Percentiles rank a stretch among this genome's conserved stretches.
phyloP scores from a whole-genome alignment of 2,888 invertebrate species.

The Sminthurinus aureus region DNA sequence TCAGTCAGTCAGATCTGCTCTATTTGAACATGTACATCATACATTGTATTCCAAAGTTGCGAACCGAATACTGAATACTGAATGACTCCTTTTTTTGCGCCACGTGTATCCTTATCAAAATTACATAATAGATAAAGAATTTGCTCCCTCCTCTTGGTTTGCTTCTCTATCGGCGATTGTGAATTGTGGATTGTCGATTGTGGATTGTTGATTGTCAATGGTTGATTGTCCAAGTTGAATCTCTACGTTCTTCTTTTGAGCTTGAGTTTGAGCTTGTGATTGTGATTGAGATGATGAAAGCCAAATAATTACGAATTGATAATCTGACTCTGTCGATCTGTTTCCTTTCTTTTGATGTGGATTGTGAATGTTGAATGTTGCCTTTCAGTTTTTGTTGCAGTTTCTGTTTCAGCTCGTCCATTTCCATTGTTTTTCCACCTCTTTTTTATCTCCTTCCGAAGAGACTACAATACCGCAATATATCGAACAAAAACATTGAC shows the following conservation, averaged over 20 bases:
- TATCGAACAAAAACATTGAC: neutral
- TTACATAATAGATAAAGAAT: constrained; percentile 17
- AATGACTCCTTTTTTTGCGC: neutral
- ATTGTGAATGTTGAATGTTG: too few species aligned
- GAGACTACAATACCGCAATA: neutral
- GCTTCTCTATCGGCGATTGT: too few species aligned
- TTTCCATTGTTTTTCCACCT: neutral
- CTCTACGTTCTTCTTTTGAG: neutral
- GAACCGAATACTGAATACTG: too few species aligned
- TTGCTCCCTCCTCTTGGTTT: neutral
- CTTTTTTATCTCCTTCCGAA: constrained; percentile 10
- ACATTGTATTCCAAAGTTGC: too few species aligned
- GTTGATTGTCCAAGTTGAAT: neutral
- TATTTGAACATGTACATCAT: neutral
- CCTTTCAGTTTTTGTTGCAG: too few species aligned
- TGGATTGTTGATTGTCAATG: neutral
- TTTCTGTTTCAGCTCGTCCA: too few species aligned
- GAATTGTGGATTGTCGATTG: too few species aligned
- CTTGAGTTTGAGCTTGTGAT: neutral
- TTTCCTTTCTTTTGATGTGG: neutral
- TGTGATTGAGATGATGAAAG: neutral
- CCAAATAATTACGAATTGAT: constrained; percentile 17
- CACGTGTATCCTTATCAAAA: neutral
- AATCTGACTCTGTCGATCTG: constrained; percentile 13
- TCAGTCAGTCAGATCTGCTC: constrained; percentile 4